phyloP scores from a whole-genome alignment of 2,888 invertebrate species.

The Agrotis clavis region DNA sequence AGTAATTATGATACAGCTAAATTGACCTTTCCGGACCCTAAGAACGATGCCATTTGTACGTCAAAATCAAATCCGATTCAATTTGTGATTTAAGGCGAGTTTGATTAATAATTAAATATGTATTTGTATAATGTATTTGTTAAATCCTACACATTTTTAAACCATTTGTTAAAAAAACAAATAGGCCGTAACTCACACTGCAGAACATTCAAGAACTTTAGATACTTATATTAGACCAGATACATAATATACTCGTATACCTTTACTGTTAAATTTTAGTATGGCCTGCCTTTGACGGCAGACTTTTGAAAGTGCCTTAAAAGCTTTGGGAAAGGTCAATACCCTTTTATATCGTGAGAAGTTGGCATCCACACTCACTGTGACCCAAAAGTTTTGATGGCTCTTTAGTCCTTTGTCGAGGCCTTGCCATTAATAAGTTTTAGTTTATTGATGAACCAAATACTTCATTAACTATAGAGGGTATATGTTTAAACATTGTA shows the following conservation, averaged over 20 bases:
- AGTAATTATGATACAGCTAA: no score
- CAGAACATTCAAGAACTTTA: no score
- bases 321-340: conserved; percentile 5
- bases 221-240: background rate
- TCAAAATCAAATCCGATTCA: no score
- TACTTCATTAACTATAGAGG: conserved; percentile 8
- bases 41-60: no score
- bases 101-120: no score
- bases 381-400: conserved; percentile 48
- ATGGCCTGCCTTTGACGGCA: background rate
- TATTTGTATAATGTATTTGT: no score
- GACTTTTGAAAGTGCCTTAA: conserved; percentile 1
- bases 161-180: no score
- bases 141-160: no score
- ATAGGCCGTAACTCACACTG: no score
- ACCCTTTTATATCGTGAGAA: conserved; percentile 26
- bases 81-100: no score
- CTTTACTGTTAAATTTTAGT: background rate
- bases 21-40: no score
- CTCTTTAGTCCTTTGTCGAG: conserved; percentile 13
- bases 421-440: conserved; percentile 29
- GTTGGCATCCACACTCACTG: conserved; percentile 7
- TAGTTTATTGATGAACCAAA: background rate
- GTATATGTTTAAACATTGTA: no score
- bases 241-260: background rate